A percentile compares a stretch with the other conserved stretches of the same genome.
phyloP scores from a whole-genome alignment of 2,113 vertebrate genomes.

The Hiodon alosoides region DNA sequence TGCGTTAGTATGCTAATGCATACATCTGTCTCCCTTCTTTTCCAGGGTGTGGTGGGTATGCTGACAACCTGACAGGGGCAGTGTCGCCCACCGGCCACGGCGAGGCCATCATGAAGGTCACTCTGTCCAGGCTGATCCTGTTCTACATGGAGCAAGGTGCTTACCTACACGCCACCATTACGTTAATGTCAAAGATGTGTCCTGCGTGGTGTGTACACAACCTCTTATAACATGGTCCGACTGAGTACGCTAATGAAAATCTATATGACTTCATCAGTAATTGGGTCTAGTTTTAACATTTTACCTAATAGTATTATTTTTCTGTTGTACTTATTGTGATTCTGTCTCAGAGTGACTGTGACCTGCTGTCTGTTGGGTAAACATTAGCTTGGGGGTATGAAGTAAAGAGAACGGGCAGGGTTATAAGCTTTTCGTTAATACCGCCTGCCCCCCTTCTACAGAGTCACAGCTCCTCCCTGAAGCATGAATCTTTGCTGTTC shows the following conservation, averaged over 20 bases:
- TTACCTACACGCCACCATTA: neutral
- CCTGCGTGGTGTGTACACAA: too few relatives aligned
- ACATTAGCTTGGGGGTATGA: constrained; percentile 6
- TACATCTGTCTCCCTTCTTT: constrained; percentile 4
- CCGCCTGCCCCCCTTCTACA: neutral
- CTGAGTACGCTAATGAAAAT: too few relatives aligned
- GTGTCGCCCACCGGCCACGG: constrained; percentile 86
- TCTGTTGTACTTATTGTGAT: neutral
- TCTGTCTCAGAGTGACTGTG: neutral
- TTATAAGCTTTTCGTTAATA: neutral
- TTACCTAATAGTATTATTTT: too few relatives aligned
- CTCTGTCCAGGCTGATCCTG: constrained; percentile 77
- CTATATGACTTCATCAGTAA: too few relatives aligned
- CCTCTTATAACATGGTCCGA: too few relatives aligned
- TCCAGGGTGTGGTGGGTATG: constrained; percentile 85
- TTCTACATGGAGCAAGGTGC: constrained; percentile 90
- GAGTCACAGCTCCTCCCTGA: neutral
- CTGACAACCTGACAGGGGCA: constrained; percentile 81
- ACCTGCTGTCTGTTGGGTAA: constrained; percentile 19
- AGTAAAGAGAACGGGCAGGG: neutral
- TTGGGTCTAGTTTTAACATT: too few relatives aligned
- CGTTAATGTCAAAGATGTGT: neutral
- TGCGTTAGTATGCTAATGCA: too few relatives aligned
- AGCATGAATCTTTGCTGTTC: too few relatives aligned
- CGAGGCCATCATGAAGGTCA: constrained; percentile 91